Evolutionary conservation across 2,113 vertebrate species (phyloP).

Genomic region (zebrafish (Danio rerio)): DNA sequence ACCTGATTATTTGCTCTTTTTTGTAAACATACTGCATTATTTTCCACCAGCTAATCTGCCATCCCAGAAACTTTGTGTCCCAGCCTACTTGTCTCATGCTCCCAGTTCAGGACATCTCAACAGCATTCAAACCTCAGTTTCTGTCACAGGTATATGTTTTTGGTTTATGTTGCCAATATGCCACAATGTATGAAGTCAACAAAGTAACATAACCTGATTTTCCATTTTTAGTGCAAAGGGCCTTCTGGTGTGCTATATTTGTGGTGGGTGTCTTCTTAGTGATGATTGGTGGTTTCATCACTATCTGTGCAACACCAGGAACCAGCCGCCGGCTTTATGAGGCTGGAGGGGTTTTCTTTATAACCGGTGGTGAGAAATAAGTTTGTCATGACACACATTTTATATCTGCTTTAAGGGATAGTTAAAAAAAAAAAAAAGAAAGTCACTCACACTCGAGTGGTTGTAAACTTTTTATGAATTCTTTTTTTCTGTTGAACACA

Average conservation of each 20-base stretch:
- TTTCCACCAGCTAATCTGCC: conserved; percentile 79
- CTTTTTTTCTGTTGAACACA: too few species aligned
- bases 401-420: too few species aligned
- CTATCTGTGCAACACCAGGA: conserved; percentile 83
- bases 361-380: conserved; percentile 79
- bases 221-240: conserved; percentile 78
- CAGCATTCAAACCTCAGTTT: conserved; percentile 75
- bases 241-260: conserved; percentile 84
- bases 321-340: conserved; percentile 82
- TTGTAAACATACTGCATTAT: conserved; percentile 27
- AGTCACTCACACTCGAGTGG: too few species aligned
- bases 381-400: background rate
- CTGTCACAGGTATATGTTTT: conserved; percentile 75
- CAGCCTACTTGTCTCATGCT: conserved; percentile 83
- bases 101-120: conserved; percentile 77
- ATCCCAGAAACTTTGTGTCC: conserved; percentile 79
- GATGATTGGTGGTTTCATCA: conserved; percentile 78
- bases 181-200: background rate
- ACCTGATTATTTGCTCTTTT: background rate
- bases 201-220: background rate
- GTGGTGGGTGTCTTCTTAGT: conserved; percentile 78
- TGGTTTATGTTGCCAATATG: background rate
- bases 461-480: too few species aligned
- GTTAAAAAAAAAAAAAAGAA: background rate
- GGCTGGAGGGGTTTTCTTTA: conserved; percentile 82